Evolutionary conservation across 2,888 invertebrate species (phyloP), one percentile per base, ranked within the genome.

Genomic region (Lithophane leautieri): DNA sequence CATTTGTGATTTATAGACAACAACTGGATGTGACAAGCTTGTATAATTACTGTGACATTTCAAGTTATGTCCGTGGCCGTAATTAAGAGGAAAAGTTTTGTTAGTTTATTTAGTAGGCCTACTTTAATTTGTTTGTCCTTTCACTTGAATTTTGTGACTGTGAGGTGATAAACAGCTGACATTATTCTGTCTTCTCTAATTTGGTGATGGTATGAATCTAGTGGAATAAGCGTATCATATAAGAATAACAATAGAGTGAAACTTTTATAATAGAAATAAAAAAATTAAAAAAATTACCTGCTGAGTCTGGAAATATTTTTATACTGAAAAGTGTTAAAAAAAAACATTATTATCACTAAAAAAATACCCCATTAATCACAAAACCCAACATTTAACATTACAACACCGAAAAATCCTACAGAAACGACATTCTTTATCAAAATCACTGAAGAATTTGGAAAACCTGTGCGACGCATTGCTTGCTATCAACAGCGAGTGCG

Each of bases 1-100:
- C 88, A 88, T 79, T 82, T 81, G 78, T 86, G 86, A 89, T 89
- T 88, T 88, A 85, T 85, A 73, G 79, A 78, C 83, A 82, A 74
- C 76, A 78, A 79, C 81, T 78, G 54, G 67, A 84, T 83, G 81
- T 85, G 85, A 85, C 84, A 79, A 79, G 80, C 70, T 81, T 81
- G 84, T 74, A 78, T 83, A 89, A 87, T 84, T 79, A 76, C 78
- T 65, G 74, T 50, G 81, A 81, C 65, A 74, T 76, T 80, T 73
- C 69, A 69, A 63, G 78, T 79, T 83, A 80, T 73, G 34, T 76
- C 54, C 60, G 81, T 56, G 28, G 6, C 4, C 50, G 61, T 65
- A 76, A 82, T 84, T 76, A 68, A 63, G 34, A 75, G 60, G 42
- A 80, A 84, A 74, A 71, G 68, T 73, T 56, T 56, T 66, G 61